Percentiles rank a stretch among this genome's conserved stretches.
Conservation (phyloP, 2,888 invertebrate species). For the Chrysodeixis includens region DNA sequence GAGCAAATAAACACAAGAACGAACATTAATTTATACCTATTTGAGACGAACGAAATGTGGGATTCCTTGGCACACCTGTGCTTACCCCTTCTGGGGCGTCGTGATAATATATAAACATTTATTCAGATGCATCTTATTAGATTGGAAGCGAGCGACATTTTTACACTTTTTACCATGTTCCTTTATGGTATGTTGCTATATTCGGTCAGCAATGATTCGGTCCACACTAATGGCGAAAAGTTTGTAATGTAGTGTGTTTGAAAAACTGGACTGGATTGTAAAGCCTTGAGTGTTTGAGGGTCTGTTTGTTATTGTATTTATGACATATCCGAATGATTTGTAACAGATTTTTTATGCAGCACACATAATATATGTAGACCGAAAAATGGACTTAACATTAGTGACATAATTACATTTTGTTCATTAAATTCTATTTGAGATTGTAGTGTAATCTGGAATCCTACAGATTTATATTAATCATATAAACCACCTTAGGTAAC, state of each 20-base stretch:
- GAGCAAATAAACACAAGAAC: too few species aligned
- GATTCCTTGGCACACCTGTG: background rate
- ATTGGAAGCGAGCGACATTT: slow-evolving; percentile 1
- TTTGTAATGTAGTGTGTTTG: background rate
- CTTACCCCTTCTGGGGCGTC: background rate
- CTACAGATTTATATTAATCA: too few species aligned
- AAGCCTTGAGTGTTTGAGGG: background rate
- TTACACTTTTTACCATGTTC: background rate
- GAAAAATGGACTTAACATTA: too few species aligned
- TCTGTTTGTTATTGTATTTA: too few species aligned
- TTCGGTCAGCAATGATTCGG: slow-evolving; percentile 1
- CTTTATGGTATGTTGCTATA: background rate
- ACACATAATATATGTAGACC: too few species aligned
- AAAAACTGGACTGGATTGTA: background rate
- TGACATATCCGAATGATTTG: too few species aligned
- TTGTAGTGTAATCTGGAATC: too few species aligned
- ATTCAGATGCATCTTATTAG: slow-evolving; percentile 8
- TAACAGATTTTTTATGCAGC: too few species aligned
- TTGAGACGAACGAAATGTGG: background rate
- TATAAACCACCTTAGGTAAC: too few species aligned
- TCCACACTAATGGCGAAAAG: background rate
- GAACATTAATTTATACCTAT: too few species aligned
- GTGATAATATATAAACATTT: slow-evolving; percentile 2
- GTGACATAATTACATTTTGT: too few species aligned
- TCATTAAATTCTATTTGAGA: too few species aligned